Conservation (phyloP, 2,888 invertebrate genomes). For the Punctoribates punctum region DNA sequence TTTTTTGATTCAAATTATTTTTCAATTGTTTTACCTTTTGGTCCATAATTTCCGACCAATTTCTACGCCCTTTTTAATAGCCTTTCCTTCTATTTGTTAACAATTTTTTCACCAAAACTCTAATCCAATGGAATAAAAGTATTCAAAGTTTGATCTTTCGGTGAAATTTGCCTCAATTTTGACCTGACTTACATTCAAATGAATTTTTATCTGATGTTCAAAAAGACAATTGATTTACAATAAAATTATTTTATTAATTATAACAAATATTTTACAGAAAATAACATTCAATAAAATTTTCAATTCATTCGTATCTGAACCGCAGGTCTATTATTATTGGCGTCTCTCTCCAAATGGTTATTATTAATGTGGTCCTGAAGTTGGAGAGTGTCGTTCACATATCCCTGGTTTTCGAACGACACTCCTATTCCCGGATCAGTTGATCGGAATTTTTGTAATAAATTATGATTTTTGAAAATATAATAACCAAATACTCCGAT, state of each 20-base stretch:
- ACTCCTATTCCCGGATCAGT: slow-evolving; percentile 29
- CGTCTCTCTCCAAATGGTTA: slow-evolving; percentile 16
- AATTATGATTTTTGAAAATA: not conserved
- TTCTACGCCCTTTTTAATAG: too few relatives aligned
- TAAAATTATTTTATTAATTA: not conserved
- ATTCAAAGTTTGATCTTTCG: too few relatives aligned
- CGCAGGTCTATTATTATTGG: slow-evolving; percentile 31
- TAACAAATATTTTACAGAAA: slow-evolving; percentile 10
- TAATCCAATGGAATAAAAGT: too few relatives aligned
- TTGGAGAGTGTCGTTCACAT: not conserved
- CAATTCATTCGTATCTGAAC: slow-evolving; percentile 40
- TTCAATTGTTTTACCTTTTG: too few relatives aligned
- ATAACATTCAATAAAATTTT: not conserved
- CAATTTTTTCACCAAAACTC: too few relatives aligned
- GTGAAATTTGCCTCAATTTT: too few relatives aligned
- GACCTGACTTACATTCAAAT: too few relatives aligned
- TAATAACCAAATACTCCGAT: slow-evolving; percentile 29
- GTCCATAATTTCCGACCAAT: too few relatives aligned
- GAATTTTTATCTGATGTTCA: too few relatives aligned
- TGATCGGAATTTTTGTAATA: slow-evolving; percentile 29
- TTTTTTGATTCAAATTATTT: too few relatives aligned
- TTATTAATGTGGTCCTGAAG: not conserved
- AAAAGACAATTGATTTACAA: too few relatives aligned
- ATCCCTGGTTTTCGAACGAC: slow-evolving; percentile 37
- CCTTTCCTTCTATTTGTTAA: too few relatives aligned